Conservation (phyloP, 2,797 vertebrate species). For the Sciurus carolinensis region DNA sequence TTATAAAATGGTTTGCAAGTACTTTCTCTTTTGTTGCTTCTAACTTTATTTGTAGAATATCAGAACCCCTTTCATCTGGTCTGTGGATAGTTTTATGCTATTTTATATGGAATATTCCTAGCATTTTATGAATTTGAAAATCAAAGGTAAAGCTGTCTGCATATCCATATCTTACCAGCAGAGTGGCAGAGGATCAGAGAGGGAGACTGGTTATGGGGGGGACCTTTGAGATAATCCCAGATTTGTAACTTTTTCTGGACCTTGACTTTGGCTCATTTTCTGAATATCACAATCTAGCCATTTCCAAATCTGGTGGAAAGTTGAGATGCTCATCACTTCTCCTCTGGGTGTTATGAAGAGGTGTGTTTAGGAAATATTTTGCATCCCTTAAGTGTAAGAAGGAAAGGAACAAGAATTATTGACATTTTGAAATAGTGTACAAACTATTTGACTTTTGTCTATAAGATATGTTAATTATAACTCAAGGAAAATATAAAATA, state of each 20-base stretch:
- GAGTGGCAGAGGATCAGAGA: slow-evolving; percentile 15
- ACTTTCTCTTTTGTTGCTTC: slow-evolving; percentile 54
- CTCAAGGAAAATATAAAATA: slow-evolving; percentile 24
- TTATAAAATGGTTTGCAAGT: slow-evolving; percentile 58
- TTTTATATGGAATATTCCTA: not conserved
- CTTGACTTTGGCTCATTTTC: slow-evolving; percentile 48
- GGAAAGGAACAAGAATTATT: slow-evolving; percentile 6
- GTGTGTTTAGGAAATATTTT: slow-evolving; percentile 51
- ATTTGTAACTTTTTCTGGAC: slow-evolving; percentile 13
- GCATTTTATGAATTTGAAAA: slow-evolving; percentile 63
- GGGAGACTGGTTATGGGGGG: not conserved
- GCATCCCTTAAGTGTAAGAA: slow-evolving; percentile 18
- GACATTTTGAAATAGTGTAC: slow-evolving; percentile 45
- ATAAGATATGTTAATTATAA: slow-evolving; percentile 18
- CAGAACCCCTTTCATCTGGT: not conserved
- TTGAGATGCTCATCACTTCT: slow-evolving; percentile 23
- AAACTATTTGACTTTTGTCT: slow-evolving; percentile 61
- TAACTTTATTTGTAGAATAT: slow-evolving; percentile 29
- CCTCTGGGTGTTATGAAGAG: not conserved
- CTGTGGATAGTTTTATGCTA: slow-evolving; percentile 27
- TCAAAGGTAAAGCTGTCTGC: not conserved
- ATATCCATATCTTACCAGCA: not conserved
- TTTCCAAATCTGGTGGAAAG: slow-evolving; percentile 26
- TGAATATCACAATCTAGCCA: not conserved
- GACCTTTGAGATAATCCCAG: slow-evolving; percentile 4